Conservation (phyloP, 92 coral and sea anemone genomes). For the Parazoanthus darwini region DNA sequence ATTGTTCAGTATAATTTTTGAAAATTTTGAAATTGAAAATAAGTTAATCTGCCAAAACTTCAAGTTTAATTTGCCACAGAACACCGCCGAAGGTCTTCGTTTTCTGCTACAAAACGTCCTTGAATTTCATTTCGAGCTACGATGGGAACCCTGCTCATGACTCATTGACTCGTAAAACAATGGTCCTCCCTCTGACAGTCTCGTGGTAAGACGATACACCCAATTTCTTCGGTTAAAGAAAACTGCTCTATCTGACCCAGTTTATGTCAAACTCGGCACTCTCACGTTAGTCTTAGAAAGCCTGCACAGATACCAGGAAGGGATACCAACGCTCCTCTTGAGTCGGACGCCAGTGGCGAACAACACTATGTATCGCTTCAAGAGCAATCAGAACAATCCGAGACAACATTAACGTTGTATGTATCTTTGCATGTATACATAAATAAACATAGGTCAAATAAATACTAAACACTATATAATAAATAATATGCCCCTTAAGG, state of each 20-base stretch:
- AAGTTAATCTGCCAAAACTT: no score
- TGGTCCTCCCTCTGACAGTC: no score
- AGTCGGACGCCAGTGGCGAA: not conserved
- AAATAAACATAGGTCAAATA: not conserved
- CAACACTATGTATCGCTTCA: not conserved
- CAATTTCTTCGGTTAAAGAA: not conserved
- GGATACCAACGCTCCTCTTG: not conserved
- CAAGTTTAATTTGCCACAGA: no score
- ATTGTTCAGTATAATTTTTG: no score
- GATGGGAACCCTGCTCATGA: not conserved
- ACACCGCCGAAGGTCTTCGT: no score
- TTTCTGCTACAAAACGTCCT: no score
- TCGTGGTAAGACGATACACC: not conserved
- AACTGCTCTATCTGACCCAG: not conserved
- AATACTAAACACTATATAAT: not conserved
- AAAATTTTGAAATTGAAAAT: no score
- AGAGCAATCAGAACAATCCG: constrained; percentile 15
- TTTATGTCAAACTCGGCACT: not conserved
- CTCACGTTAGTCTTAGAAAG: constrained; percentile 18
- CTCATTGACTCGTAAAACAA: not conserved
- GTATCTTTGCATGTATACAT: constrained; percentile 25
- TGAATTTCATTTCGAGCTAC: no score
- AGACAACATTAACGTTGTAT: constrained; percentile 10
- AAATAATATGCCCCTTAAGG: not conserved
- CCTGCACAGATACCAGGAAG: constrained; percentile 18